These are phyloP conservation scores for Zoroaster sp. DNA, from an alignment of 53 echinoderm and acorn worm genomes.

Conservation along the genomic window DNA sequence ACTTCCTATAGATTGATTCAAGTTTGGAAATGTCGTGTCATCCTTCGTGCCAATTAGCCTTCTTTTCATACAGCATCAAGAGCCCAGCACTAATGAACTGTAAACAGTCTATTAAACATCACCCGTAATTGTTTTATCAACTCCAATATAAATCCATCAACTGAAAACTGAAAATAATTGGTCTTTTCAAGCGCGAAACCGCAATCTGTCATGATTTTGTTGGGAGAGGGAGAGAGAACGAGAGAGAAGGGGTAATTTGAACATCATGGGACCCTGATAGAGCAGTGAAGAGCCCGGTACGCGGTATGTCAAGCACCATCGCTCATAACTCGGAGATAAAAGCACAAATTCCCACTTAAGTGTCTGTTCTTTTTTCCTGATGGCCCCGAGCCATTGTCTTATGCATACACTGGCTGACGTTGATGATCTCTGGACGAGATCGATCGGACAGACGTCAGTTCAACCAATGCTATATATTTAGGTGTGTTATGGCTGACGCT, in stretches of 20 bases:
- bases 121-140: slow-evolving; percentile 33
- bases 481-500: background rate
- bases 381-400: slow-evolving; percentile 38
- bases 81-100: slow-evolving; percentile 8
- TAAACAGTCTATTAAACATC: slow-evolving; percentile 21
- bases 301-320: slow-evolving; percentile 1
- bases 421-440: background rate
- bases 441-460: background rate
- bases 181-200: slow-evolving; percentile 4
- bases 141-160: background rate
- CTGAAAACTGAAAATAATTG: slow-evolving; percentile 3
- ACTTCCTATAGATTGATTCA: no score
- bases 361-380: background rate
- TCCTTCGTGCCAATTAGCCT: background rate
- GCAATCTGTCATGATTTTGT: background rate
- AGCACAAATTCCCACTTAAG: background rate
- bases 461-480: background rate
- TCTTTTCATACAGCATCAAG: background rate
- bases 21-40: background rate
- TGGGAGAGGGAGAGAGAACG: background rate
- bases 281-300: background rate
- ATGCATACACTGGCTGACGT: slow-evolving; percentile 38
- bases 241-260: background rate
- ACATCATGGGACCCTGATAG: background rate
- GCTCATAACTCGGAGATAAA: background rate